Conservation (phyloP, 1,140 invertebrate genomes). For the Lordiphosa stackelbergi region DNA sequence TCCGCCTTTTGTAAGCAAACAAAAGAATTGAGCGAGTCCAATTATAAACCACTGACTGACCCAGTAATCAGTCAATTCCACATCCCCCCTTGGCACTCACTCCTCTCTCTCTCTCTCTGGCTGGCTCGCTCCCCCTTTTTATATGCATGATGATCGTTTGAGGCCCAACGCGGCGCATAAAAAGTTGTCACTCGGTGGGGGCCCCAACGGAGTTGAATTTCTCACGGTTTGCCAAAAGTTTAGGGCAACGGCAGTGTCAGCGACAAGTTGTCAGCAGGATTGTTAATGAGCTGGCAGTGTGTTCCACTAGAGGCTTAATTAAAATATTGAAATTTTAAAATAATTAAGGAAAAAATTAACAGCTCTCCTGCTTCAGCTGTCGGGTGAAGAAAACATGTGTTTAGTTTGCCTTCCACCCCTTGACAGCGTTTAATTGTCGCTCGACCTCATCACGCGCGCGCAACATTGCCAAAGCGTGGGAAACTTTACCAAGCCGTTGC, state of each 20-base stretch:
- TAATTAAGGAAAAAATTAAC: too few relatives aligned
- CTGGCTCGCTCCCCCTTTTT: not conserved
- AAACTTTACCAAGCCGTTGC: constrained; percentile 35
- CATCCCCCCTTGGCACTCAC: too few relatives aligned
- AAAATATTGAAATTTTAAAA: too few relatives aligned
- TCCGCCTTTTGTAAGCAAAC: constrained; percentile 29
- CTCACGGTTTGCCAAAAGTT: constrained; percentile 39
- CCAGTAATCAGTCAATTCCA: constrained; percentile 14
- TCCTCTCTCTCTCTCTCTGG: not conserved
- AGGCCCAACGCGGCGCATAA: constrained; percentile 20
- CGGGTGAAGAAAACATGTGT: too few relatives aligned
- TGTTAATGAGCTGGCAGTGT: constrained; percentile 45
- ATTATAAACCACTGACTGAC: constrained; percentile 16
- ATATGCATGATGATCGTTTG: not conserved
- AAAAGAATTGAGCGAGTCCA: constrained; percentile 12
- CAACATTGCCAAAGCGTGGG: constrained; percentile 59
- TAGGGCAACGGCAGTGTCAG: constrained; percentile 1
- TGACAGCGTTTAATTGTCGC: not conserved
- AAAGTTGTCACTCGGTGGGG: constrained; percentile 37
- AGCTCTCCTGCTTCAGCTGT: too few relatives aligned
- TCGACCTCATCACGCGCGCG: constrained; percentile 45
- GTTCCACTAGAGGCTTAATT: not conserved
- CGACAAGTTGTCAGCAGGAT: constrained; percentile 51
- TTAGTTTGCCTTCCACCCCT: too few relatives aligned
- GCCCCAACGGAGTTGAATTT: constrained; percentile 28